These are phyloP conservation scores for Petrocephalus microphthalmus DNA, from an alignment of 2,113 vertebrate genomes.

Conservation along the genomic window DNA sequence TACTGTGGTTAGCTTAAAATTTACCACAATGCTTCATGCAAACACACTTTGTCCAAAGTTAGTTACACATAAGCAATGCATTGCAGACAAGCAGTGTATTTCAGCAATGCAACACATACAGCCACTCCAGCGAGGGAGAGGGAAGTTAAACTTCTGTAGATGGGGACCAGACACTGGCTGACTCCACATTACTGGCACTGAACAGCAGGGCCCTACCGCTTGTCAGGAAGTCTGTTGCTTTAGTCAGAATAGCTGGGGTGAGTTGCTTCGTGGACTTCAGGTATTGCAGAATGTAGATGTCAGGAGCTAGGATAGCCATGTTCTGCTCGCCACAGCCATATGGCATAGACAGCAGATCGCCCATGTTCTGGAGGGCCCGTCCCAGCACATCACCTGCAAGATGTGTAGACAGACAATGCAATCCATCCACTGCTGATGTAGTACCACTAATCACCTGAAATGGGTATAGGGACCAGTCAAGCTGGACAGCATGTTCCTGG, in stretches of 20 bases:
- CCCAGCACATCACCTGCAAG: conserved; percentile 74
- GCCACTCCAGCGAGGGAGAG: too few relatives aligned
- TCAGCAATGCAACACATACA: not conserved
- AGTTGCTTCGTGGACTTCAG: not conserved
- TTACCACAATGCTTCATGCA: not conserved
- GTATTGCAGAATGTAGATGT: not conserved
- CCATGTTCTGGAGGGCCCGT: conserved; percentile 69
- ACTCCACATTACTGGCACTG: not conserved
- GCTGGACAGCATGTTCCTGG: not conserved
- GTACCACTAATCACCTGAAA: not conserved
- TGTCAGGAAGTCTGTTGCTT: not conserved
- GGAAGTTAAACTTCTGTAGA: not conserved
- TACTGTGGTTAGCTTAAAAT: not conserved
- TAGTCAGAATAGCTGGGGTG: not conserved
- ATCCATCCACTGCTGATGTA: not conserved
- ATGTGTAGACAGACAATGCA: not conserved
- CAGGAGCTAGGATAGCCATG: conserved; percentile 61
- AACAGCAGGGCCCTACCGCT: not conserved
- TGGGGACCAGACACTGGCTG: not conserved
- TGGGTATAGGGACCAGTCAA: not conserved
- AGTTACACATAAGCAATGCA: not conserved
- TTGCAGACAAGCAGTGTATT: not conserved
- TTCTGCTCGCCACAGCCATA: conserved; percentile 86
- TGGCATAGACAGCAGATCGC: conserved; percentile 72
- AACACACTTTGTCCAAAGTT: not conserved